Base-by-base conservation (phyloP, 2,888 invertebrate genomes). In the Tetropium fuscum region DNA sequence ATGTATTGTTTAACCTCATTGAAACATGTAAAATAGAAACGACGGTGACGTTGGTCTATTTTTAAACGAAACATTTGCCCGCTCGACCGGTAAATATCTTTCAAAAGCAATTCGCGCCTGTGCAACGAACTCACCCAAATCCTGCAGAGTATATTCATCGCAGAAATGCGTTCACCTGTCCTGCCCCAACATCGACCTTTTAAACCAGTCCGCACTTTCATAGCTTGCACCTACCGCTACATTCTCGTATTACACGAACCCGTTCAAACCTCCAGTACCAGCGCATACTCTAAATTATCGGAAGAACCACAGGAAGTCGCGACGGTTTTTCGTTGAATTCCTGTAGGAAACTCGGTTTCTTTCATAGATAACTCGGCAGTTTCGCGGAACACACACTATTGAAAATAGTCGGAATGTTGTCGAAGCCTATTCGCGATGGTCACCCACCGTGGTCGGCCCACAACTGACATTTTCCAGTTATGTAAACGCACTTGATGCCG, bases 71-170 rank as follows among this genome's bases (percentile, higher is more conserved):
- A n/a, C n/a, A n/a, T n/a, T n/a, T n/a, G n/a, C n/a, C n/a, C n/a
- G n/a, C n/a, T n/a, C n/a, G n/a, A n/a, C n/a, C n/a, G n/a, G n/a
- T n/a, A n/a, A n/a, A n/a, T n/a, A n/a, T n/a, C n/a, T n/a, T n/a
- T n/a, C n/a, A n/a, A n/a, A n/a, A n/a, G n/a, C n/a, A n/a, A n/a
- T n/a, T n/a, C n/a, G n/a, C n/a, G n/a, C 47, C 25, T 58, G 43
- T 40, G 32, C 51, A 25, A 18, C 13, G 20, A 54, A 73, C 79
- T 75, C 74, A 79, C 79, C 77, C 77, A 78, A 67, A 78, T 73
- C 63, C 78, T 74, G 63, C 74, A 71, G 53, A 79, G 68, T 54
- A 78, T 64, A 70, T 75, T 76, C 74, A 74, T 75, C 36, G 71
- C 67, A 48, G 69, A 54, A 47, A 63, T 62, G 30, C 70, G 66